A percentile compares a stretch with the other conserved stretches of the same genome.
Evolutionary conservation across 2,113 vertebrate genomes (phyloP).

Genomic region (Entomyzon cyanotis): DNA sequence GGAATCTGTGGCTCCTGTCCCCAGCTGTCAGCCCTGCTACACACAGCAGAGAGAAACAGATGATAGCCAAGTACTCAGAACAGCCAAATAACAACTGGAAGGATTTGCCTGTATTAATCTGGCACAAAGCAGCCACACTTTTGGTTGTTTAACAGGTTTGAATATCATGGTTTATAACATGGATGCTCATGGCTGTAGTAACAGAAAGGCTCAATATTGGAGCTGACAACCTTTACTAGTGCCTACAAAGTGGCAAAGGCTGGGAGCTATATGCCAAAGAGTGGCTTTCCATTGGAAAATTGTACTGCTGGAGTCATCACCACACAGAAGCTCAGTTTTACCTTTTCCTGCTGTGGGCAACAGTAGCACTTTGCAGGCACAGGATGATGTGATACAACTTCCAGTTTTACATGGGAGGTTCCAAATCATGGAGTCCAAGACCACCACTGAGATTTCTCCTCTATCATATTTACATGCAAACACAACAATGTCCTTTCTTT

Average conservation of each 20-base stretch:
- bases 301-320: not conserved
- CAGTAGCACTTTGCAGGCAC: not conserved
- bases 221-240: not conserved
- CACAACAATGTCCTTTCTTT: not conserved
- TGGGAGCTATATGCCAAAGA: not conserved
- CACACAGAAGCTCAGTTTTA: not conserved
- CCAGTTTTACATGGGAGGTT: not conserved
- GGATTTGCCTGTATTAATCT: not conserved
- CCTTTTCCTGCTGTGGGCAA: not conserved
- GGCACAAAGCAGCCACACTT: accelerated
- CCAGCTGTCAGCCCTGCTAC: not conserved
- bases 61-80: not conserved
- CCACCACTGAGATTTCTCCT: not conserved
- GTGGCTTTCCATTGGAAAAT: not conserved
- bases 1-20: not conserved
- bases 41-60: not conserved
- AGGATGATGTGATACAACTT: not conserved
- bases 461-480: not conserved
- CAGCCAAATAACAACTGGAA: not conserved
- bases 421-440: not conserved
- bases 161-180: not conserved
- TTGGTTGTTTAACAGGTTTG: not conserved
- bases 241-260: not conserved
- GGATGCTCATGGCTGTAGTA: not conserved
- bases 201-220: not conserved